phyloP scores from a whole-genome alignment of 2,113 vertebrate genomes.

The Tichodroma muraria region DNA sequence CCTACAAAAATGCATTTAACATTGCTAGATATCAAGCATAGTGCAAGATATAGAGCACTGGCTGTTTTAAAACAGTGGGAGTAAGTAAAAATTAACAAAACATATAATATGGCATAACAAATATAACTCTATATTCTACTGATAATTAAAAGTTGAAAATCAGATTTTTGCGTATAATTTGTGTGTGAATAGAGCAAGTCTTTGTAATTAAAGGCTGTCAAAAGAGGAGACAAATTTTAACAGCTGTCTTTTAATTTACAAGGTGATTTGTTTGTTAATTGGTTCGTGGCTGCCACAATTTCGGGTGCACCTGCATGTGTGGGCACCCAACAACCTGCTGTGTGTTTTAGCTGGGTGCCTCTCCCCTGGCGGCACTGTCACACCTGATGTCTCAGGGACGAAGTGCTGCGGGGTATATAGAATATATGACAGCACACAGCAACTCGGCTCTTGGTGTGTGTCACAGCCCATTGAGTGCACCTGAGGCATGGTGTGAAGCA shows the following conservation, averaged over 20 bases:
- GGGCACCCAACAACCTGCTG: fast-evolving
- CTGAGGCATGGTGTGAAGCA: background rate
- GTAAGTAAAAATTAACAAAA: conserved; percentile 14
- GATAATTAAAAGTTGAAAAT: conserved; percentile 18
- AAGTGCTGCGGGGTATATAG: background rate
- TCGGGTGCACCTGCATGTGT: no score
- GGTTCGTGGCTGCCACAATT: background rate
- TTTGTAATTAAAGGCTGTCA: conserved; percentile 36
- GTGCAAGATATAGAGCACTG: no score
- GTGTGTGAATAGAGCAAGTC: conserved; percentile 20
- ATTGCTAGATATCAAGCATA: background rate
- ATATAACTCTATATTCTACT: background rate
- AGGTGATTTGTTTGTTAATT: background rate
- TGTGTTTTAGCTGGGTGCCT: background rate
- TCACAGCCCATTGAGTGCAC: background rate
- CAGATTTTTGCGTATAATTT: background rate
- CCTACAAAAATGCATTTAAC: background rate
- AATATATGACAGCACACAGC: background rate
- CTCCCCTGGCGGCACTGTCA: background rate
- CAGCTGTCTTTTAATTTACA: background rate
- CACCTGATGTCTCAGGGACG: background rate
- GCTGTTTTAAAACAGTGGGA: conserved; percentile 2
- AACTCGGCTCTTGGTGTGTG: fast-evolving
- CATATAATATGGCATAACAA: background rate
- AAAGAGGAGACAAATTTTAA: background rate